Evolutionary conservation across 2,888 invertebrate species (phyloP), one percentile per base, ranked within the genome.

Genomic region (Spilosoma lubricipeda): DNA sequence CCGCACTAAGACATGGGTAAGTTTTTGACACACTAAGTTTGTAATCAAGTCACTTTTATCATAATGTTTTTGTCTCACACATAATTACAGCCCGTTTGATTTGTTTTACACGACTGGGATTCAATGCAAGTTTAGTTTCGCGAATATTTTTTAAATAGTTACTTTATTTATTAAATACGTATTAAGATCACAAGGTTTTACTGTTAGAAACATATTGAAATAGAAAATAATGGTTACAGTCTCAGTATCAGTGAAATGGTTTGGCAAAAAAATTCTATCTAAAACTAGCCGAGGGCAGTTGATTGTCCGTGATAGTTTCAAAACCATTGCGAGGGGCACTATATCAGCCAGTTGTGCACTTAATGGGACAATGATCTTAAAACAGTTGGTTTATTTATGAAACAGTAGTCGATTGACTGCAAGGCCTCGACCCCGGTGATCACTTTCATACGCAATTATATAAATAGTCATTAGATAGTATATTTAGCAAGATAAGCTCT

Each of bases 371-470:
- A 82, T 87, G 86, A 84, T 87, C 87, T 86, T 85, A 85, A 82
- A 86, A 80, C 85, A 85, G 83, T 71, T 83, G 80, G 79, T 85
- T 86, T 86, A 90, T 89, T 89, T 86, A 89, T 88, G 85, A 86
- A 87, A 86, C 85, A 86, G 84, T 81, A 77, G 72, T 86, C 85
- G 83, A 87, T 89, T 87, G 85, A 88, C 77, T 84, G 83, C 84
- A 80, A 89, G 86, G 77, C 88, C 90, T 89, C 88, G 88, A 90
- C 88, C 87, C 81, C 86, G 77, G 70, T 80, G 79, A 78, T 81
- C 78, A 84, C 87, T 88, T 89, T 87, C 86, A 87, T 85, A 77
- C 77, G 79, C 81, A 82, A 80, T 90, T 88, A 90, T 90, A 88
- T 88, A 88, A 90, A 89, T 89, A 90, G 84, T 73, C 73, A 86